Conservation (phyloP, 2,888 invertebrate genomes). For the Dicycla oo region DNA sequence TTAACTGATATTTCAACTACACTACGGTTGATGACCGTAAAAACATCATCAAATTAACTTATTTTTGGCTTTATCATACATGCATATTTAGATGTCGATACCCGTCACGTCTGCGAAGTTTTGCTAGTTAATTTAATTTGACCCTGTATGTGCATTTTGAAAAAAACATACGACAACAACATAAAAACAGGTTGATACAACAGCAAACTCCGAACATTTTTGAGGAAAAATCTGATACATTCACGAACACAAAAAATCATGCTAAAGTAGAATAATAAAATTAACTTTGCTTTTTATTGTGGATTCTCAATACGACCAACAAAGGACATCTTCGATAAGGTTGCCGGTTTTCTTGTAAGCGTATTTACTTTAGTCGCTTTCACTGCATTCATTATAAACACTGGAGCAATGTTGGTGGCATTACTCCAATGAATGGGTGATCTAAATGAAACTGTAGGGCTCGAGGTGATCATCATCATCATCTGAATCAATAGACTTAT, state of each 20-base stretch:
- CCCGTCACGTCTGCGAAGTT: too few species aligned
- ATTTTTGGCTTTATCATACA: too few species aligned
- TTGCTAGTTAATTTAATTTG: too few species aligned
- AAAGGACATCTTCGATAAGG: neutral
- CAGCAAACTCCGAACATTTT: too few species aligned
- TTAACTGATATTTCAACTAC: too few species aligned
- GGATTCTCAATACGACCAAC: neutral
- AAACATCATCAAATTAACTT: too few species aligned
- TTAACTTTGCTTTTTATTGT: neutral
- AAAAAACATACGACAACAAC: neutral
- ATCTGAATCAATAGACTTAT: neutral
- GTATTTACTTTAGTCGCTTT: neutral
- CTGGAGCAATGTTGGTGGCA: neutral
- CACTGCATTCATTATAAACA: neutral
- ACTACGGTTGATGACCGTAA: too few species aligned
- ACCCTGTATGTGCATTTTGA: neutral
- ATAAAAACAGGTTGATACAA: neutral
- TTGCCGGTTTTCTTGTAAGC: neutral
- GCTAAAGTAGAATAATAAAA: neutral
- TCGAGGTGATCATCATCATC: neutral
- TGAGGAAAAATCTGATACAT: neutral
- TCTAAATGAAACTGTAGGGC: neutral
- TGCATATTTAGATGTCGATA: too few species aligned
- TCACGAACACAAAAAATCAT: neutral
- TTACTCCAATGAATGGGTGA: neutral